Evolutionary conservation across 2,797 vertebrate species (phyloP).

Genomic region (Hippopotamyrus pictus): DNA sequence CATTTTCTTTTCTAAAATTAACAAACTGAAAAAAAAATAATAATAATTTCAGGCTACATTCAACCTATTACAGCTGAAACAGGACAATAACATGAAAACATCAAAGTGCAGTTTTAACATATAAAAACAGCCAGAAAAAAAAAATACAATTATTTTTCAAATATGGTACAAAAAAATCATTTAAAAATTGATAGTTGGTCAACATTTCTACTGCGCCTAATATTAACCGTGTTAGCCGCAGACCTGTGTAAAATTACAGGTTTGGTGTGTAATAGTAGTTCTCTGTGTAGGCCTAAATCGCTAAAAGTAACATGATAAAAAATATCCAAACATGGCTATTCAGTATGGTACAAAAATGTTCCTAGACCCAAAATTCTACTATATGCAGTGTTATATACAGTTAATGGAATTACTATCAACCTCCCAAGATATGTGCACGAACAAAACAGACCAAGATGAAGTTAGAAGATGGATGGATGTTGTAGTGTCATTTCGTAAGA

Average conservation of each 20-base stretch:
- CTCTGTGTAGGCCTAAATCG: too few species aligned
- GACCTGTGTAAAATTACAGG: too few species aligned
- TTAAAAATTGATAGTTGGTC: neutral
- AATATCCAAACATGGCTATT: too few species aligned
- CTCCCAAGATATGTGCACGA: neutral
- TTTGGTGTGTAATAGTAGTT: too few species aligned
- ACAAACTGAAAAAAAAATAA: neutral
- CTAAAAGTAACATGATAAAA: too few species aligned
- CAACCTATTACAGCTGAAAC: neutral
- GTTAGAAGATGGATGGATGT: neutral
- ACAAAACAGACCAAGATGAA: neutral
- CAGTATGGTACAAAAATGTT: too few species aligned
- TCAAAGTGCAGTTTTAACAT: neutral
- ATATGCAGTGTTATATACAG: neutral
- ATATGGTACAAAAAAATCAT: neutral
- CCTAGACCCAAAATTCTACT: neutral
- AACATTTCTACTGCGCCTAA: neutral
- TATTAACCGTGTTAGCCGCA: too few species aligned
- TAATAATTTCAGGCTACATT: neutral
- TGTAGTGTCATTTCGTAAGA: neutral
- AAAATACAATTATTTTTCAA: neutral
- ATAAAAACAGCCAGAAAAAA: neutral
- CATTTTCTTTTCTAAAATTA: neutral
- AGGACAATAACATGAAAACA: neutral
- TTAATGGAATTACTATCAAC: neutral